Evolutionary conservation across 2,888 invertebrate genomes (phyloP).

Genomic region (Caenorhabditis afra): DNA sequence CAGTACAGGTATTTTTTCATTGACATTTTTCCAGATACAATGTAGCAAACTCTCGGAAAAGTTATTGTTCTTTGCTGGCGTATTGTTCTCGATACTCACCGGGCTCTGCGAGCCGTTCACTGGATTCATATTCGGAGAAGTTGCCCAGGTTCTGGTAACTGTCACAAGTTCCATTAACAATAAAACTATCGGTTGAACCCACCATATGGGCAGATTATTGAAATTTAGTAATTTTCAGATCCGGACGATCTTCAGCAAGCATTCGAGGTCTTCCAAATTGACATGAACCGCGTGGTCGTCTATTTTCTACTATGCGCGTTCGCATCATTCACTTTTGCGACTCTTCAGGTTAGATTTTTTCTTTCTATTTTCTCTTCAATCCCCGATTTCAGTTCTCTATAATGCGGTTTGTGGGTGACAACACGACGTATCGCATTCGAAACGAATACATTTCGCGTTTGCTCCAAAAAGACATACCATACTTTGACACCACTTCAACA

Average conservation of each 20-base stretch:
- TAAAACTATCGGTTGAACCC: conserved; percentile 49
- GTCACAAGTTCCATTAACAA: conserved; percentile 51
- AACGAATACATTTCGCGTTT: conserved; percentile 81
- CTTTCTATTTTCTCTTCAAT: conserved; percentile 48
- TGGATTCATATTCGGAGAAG: conserved; percentile 60
- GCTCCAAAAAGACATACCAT: conserved; percentile 81
- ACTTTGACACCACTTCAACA: conserved; percentile 82
- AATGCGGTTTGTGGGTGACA: conserved; percentile 81
- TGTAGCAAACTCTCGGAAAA: conserved; percentile 66
- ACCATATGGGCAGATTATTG: too few species aligned
- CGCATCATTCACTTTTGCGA: conserved; percentile 45
- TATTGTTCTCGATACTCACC: conserved; percentile 60
- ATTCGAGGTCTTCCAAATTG: conserved; percentile 35
- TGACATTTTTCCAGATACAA: conserved; percentile 66
- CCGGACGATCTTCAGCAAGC: conserved; percentile 51
- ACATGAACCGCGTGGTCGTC: conserved; percentile 33
- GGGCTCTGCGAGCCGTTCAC: conserved; percentile 64
- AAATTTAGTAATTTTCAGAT: conserved; percentile 62
- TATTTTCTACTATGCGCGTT: conserved; percentile 45
- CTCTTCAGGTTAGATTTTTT: conserved; percentile 63
- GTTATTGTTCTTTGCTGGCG: conserved; percentile 63
- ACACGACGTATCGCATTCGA: conserved; percentile 82
- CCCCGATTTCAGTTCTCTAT: conserved; percentile 62
- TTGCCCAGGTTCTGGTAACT: conserved; percentile 58
- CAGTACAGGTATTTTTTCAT: too few species aligned